Percentiles rank a stretch among this genome's conserved stretches.
These are phyloP conservation scores for Istiophorus platypterus DNA, from an alignment of 2,113 vertebrate species.

Conservation along the genomic window DNA sequence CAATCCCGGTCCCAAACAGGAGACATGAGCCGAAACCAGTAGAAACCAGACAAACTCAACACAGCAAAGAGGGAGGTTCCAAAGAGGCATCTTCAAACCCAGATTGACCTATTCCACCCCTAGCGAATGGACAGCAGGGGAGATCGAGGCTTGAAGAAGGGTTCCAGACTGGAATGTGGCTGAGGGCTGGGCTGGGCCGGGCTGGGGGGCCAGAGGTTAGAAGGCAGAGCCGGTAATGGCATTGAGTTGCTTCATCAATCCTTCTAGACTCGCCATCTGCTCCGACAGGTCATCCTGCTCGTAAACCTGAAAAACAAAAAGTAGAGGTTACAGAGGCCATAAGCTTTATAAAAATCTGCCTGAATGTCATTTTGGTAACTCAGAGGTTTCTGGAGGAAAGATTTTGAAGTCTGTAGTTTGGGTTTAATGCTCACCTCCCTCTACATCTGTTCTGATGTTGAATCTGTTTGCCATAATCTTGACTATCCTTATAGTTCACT, in stretches of 20 bases:
- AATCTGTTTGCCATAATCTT: too few relatives aligned
- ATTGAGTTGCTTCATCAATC: slow-evolving; percentile 97
- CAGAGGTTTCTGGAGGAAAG: too few relatives aligned
- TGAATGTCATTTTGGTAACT: background rate
- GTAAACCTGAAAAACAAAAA: slow-evolving; percentile 86
- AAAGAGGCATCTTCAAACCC: slow-evolving; percentile 52
- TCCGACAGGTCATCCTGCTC: slow-evolving; percentile 97
- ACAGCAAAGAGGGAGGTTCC: slow-evolving; percentile 42
- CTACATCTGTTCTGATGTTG: too few relatives aligned
- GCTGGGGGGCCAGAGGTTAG: slow-evolving; percentile 76
- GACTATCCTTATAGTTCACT: too few relatives aligned
- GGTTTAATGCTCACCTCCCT: too few relatives aligned
- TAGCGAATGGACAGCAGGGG: slow-evolving; percentile 7
- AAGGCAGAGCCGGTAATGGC: slow-evolving; percentile 98
- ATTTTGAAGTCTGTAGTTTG: too few relatives aligned
- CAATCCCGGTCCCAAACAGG: slow-evolving; percentile 23
- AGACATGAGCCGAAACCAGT: slow-evolving; percentile 21
- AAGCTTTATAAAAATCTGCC: background rate
- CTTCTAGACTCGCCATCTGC: slow-evolving; percentile 98
- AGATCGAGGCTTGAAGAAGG: slow-evolving; percentile 43
- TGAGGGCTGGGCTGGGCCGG: slow-evolving; percentile 15
- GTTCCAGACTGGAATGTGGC: slow-evolving; percentile 39
- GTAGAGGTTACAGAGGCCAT: background rate
- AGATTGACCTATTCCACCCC: slow-evolving; percentile 11
- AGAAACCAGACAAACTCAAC: slow-evolving; percentile 44